Evolutionary conservation across 2,888 invertebrate species (phyloP), one percentile per base, ranked within the genome.

Genomic region (Boloria selene): DNA sequence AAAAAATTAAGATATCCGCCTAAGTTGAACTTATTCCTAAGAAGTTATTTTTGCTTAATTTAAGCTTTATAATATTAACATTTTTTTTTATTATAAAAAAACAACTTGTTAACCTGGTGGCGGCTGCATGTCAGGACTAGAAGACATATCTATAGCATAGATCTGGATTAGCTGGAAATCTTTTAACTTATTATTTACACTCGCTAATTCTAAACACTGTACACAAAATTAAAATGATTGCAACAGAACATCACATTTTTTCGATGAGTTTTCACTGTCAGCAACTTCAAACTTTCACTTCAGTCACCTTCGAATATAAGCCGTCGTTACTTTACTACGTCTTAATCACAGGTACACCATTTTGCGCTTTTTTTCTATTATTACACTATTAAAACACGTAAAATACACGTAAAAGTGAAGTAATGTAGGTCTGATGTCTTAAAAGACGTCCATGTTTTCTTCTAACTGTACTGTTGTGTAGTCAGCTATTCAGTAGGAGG

Each of bases 81-180:
- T 38, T 10, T 38, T 7, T 38, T 38, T 38, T 5, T 6, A 10
- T 3, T 38, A 10, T 0, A 38, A 10, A 2, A 38, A 38, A 38
- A 38, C 31, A 10, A 38, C 31, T 38, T 31, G 6, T 31, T 45
- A 45, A 56, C 56, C 56, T 56, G 56, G 45, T n/a, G 56, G 45
- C 6, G 56, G 45, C 45, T 56, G 56, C 22, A 56, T 10, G 10
- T 56, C 56, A 13, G 75, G 73, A 60, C 72, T 73, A 22, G 66
- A 68, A 10, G 74, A 71, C 75, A 74, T 73, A 52, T 10, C 51
- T 47, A n/a, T 17, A 14, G 31, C 17, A n/a, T 7, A n/a, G 45
- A 16, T 56, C 4, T 55, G 16, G 3, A 45, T 56, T 45, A 3
- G 13, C 14, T 14, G 17, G 2, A 10, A 55, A 44, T 45, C 56